Conservation (phyloP, 2,888 invertebrate genomes). For the Cantharis flavilabris region DNA sequence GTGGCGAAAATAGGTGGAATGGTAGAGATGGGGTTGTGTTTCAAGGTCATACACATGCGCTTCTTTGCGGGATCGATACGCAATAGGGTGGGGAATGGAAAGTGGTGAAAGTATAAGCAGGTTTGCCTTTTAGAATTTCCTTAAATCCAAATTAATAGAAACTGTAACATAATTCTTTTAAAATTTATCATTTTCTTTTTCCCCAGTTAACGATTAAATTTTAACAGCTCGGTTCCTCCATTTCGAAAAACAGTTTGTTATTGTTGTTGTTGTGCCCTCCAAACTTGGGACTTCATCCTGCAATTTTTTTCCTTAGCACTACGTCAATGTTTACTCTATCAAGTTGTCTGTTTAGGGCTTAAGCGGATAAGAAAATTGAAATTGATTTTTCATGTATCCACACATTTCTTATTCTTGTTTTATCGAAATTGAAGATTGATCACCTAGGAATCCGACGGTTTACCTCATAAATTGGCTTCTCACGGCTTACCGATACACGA, state of each 20-base stretch:
- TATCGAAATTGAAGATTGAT: not conserved
- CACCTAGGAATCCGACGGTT: not conserved
- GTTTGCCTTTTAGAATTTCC: slow-evolving; percentile 14
- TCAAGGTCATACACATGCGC: slow-evolving; percentile 28
- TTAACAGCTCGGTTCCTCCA: no score
- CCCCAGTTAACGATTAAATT: no score
- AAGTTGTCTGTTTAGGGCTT: not conserved
- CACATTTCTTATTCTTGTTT: not conserved
- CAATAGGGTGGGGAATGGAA: slow-evolving; percentile 22
- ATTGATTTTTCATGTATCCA: not conserved
- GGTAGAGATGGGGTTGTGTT: slow-evolving; percentile 1
- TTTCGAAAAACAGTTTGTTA: not conserved
- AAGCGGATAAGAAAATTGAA: not conserved
- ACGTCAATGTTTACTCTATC: not conserved
- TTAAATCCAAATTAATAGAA: slow-evolving; percentile 9
- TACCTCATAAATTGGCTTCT: not conserved
- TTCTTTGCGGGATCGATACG: slow-evolving; percentile 20
- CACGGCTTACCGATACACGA: not conserved
- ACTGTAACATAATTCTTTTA: slow-evolving; percentile 5
- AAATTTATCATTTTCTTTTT: no score
- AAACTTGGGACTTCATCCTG: not conserved
- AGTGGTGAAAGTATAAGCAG: slow-evolving; percentile 24
- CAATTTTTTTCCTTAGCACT: not conserved
- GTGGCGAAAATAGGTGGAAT: not conserved
- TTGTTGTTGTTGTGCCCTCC: not conserved